Base-by-base conservation (phyloP, 2,888 invertebrate species). In the Philereme transversata region DNA sequence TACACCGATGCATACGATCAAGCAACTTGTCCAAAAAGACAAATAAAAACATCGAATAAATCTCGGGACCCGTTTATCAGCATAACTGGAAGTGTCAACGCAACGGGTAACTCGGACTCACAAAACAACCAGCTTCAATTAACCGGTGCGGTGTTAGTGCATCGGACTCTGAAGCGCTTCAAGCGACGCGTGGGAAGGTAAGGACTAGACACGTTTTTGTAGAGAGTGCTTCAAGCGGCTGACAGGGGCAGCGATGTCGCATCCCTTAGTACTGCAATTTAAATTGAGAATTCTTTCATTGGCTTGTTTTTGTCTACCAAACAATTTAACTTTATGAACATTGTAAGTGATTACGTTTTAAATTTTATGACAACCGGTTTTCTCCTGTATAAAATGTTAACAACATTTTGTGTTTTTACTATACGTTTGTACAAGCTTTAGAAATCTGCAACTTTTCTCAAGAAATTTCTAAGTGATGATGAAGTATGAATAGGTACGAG, bases 151-250 rank as follows among this genome's bases (percentile, higher is more conserved):
- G 36, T 9, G 47, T 10, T 57, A 47, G 48, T 10, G 54, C 54
- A 8, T 34, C 54, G 45, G 52, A 22, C 5, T 40, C 4, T 45
- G 35, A 45, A 53, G 53, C 58, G 58, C 53, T 49, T 43, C 5
- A 48, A 62, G 62, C 60, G 60, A 9, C 43, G 49, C 43, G 35
- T 7, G 48, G 51, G n/a, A 5, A 4, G 9, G 49, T 44, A 5
- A 33, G n/a, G 22, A 33, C 51, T 57, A 57, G 56, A 66, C 66
- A 48, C 9, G 45, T 54, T 59, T 53, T 61, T 54, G 63, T 51
- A 4, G 48, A 56, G 45, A 64, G 59, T 59, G 61, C 57, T 61
- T 54, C 54, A 61, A 66, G 60, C 65, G 33, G 55, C 56, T 63
- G 52, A 51, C 40, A 41, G 44, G 51, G 10, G 46, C 40, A 7